Base-by-base conservation (phyloP, 1,140 invertebrate genomes). In the Varroa destructor region DNA sequence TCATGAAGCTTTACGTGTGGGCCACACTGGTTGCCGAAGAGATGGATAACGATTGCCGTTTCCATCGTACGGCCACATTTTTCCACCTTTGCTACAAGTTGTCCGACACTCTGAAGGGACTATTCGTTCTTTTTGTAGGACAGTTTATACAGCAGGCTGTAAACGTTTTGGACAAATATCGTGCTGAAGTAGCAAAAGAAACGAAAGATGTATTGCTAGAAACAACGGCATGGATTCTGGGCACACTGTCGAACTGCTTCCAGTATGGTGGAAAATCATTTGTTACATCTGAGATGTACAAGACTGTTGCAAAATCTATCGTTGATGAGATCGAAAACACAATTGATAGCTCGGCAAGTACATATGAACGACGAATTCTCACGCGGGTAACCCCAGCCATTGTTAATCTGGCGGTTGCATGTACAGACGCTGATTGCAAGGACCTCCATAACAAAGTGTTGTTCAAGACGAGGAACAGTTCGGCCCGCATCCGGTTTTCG, bases 101-200 rank as follows among this genome's bases (percentile, higher is more conserved):
- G 72, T 89, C 90, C 0, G 86, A 89, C 64, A 86, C 85, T 70
- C 79, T 97, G 6, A 90, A 92, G 79, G 88, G 88, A 40, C 80
- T 97, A 0, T 97, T 96, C 78, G 86, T 90, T 1, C 79, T 92
- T 42, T 94, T 96, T 79, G 90, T 91, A 67, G 87, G 87, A 4
- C 87, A 90, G 76, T 87, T 94, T 74, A 80, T 94, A 0, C 86
- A 87, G 76, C 87, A 92, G 77, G 86, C 89, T 0, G 86, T 89
- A 0, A 80, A 84, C 2, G 77, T 90, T 1, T 78, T 96, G 37
- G 79, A 80, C 51, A 55, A 74, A 12, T 77, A 79, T 70, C 40
- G 57, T 14, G 51, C 4, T 72, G 1, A 57, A 42, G 58, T 14
- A 71, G 56, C 71, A 43, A 40, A 37, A 55, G 36, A 40, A 71